Percentiles rank a stretch among this genome's conserved stretches.
These are phyloP conservation scores for Hafferia zeledoni DNA, from an alignment of 2,797 vertebrate genomes.

Conservation along the genomic window DNA sequence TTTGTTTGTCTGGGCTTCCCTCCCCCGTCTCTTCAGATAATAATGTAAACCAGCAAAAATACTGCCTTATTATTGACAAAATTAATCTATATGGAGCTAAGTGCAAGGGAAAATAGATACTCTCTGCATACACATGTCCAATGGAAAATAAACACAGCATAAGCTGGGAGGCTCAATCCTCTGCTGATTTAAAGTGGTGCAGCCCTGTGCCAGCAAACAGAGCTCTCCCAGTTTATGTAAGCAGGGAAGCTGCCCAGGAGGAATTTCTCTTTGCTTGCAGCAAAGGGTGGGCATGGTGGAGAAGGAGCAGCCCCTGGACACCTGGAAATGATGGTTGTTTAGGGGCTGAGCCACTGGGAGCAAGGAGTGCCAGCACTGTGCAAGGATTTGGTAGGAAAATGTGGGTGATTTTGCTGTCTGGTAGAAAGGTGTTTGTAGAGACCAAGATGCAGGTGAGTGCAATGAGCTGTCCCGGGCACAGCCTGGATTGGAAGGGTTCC, in stretches of 20 bases:
- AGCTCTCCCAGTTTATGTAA: neutral
- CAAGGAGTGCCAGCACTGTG: rapidly evolving
- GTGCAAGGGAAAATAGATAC: constrained; percentile 5
- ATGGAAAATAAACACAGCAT: neutral
- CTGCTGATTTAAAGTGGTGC: neutral
- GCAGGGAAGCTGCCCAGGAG: neutral
- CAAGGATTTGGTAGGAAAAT: neutral
- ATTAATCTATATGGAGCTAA: neutral
- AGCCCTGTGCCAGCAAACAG: neutral
- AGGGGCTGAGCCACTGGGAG: neutral
- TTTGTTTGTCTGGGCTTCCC: neutral
- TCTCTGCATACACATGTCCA: neutral
- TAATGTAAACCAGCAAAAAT: neutral
- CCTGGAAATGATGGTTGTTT: neutral
- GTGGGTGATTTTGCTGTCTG: neutral
- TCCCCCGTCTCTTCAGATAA: neutral
- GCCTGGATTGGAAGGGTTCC: neutral
- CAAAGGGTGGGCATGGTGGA: neutral
- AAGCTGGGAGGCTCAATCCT: neutral
- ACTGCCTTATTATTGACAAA: neutral
- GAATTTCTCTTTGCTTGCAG: neutral
- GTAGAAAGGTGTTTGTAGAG: neutral
- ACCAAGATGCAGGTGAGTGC: rapidly evolving
- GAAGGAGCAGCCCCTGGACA: neutral
- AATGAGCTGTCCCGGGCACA: neutral